A percentile compares a stretch with the other conserved stretches of the same genome.
Evolutionary conservation across 2,888 invertebrate genomes (phyloP).

Genomic region (Drosophila paramelanica): DNA sequence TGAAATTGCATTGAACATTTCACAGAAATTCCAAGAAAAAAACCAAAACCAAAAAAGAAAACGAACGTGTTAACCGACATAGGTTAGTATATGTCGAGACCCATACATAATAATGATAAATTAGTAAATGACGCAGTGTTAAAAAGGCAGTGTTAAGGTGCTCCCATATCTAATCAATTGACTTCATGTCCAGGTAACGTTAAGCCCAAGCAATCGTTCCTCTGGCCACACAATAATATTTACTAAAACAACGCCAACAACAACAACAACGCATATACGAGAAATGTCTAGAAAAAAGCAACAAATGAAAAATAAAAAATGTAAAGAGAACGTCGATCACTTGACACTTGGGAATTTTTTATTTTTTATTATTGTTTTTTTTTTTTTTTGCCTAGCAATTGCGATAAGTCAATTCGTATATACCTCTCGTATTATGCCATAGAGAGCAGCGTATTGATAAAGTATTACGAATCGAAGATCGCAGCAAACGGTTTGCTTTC

Average conservation of each 20-base stretch:
- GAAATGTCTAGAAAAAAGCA: slow-evolving; percentile 9
- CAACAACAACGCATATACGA: slow-evolving; percentile 9
- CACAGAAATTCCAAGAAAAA: slow-evolving; percentile 39
- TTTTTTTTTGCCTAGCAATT: slow-evolving; percentile 18
- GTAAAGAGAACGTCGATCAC: slow-evolving; percentile 56
- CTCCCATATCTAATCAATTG: slow-evolving; percentile 55
- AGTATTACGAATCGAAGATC: not conserved
- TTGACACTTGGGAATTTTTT: slow-evolving; percentile 37
- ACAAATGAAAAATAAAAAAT: slow-evolving; percentile 16
- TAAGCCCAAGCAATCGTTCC: slow-evolving; percentile 10
- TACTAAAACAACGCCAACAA: slow-evolving; percentile 34
- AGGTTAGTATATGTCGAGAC: slow-evolving; percentile 30
- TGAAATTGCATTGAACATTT: slow-evolving; percentile 12
- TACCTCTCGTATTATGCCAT: slow-evolving; percentile 31
- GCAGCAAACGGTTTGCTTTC: not conserved
- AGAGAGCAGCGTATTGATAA: slow-evolving; percentile 21
- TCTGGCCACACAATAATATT: slow-evolving; percentile 36
- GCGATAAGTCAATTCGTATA: slow-evolving; percentile 41
- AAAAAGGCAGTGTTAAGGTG: slow-evolving; percentile 28
- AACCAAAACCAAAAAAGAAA: not conserved
- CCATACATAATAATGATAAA: slow-evolving; percentile 63
- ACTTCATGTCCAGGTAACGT: slow-evolving; percentile 54
- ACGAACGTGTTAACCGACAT: slow-evolving; percentile 2
- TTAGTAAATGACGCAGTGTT: slow-evolving; percentile 76
- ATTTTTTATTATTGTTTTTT: slow-evolving; percentile 3